A percentile compares a stretch with the other conserved stretches of the same genome.
phyloP scores from a whole-genome alignment of 35 echinoderm and acorn worm species.

The Ophioderma brevispina region DNA sequence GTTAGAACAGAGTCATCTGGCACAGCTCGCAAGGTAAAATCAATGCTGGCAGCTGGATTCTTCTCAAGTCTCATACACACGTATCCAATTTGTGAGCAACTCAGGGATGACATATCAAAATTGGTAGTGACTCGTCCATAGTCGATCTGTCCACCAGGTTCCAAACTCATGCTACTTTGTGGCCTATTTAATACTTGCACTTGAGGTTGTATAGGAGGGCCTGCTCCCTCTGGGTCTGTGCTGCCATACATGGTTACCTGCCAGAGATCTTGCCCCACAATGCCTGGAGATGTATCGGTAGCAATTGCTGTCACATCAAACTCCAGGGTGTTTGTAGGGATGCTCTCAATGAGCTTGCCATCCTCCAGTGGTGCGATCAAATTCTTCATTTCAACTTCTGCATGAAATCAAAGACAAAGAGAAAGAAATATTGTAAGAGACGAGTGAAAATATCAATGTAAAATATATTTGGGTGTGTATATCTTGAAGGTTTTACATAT shows the following conservation, averaged over 20 bases:
- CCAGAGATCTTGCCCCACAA: conserved; percentile 72
- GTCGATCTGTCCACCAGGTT: conserved; percentile 48
- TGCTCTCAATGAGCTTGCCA: conserved; percentile 43
- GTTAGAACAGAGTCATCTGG: conserved; percentile 55
- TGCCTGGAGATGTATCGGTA: conserved; percentile 33
- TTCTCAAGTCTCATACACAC: conserved; percentile 78
- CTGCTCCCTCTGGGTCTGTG: conserved; percentile 26
- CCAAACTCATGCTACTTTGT: conserved; percentile 50
- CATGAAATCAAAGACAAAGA: neutral
- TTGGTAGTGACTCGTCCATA: conserved; percentile 68
- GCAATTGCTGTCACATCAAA: conserved; percentile 60
- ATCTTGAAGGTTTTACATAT: too few relatives aligned
- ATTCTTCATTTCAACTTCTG: conserved; percentile 60
- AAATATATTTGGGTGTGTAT: too few relatives aligned
- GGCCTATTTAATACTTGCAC: conserved; percentile 54
- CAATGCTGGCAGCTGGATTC: conserved; percentile 45
- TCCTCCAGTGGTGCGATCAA: conserved; percentile 57
- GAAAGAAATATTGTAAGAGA: too few relatives aligned
- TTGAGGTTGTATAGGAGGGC: conserved; percentile 37
- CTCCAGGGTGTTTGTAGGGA: conserved; percentile 49
- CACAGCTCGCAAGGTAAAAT: conserved; percentile 38
- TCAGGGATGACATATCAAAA: conserved; percentile 64
- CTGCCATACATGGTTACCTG: conserved; percentile 66
- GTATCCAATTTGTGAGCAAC: conserved; percentile 67
- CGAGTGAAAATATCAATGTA: too few relatives aligned